phyloP scores from a whole-genome alignment of 1,140 invertebrate genomes.

The Holcopasites calliopsidis region DNA sequence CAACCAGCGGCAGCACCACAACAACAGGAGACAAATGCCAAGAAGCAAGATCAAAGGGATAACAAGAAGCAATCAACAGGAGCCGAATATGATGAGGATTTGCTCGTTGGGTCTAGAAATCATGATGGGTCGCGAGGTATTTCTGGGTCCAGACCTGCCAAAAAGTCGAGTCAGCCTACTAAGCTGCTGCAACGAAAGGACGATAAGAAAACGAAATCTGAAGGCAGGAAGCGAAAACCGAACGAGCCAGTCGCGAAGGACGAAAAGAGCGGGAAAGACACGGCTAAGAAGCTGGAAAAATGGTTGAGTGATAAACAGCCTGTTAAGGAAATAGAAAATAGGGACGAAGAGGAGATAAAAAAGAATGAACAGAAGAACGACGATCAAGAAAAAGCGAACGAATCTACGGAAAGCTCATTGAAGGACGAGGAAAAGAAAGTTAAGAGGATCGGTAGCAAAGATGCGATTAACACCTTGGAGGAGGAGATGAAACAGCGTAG shows the following conservation, averaged over 20 bases:
- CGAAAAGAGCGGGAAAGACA: conserved; percentile 84
- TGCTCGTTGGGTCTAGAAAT: conserved; percentile 78
- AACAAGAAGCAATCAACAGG: conserved; percentile 70
- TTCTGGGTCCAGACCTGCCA: conserved; percentile 75
- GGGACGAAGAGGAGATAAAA: conserved; percentile 36
- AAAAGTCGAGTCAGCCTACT: conserved; percentile 68
- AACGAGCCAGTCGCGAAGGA: conserved; percentile 77
- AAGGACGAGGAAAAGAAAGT: conserved; percentile 65
- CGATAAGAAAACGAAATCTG: conserved; percentile 74
- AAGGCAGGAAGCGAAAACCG: conserved; percentile 81
- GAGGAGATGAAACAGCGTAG: conserved; percentile 81
- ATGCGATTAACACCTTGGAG: conserved; percentile 76
- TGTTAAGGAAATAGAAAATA: conserved; percentile 36
- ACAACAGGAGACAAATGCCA: conserved; percentile 75
- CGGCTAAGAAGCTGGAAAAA: conserved; percentile 73
- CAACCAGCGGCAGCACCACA: conserved; percentile 59
- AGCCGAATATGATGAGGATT: conserved; percentile 68
- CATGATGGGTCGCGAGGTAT: conserved; percentile 79
- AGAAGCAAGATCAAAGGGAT: conserved; percentile 79
- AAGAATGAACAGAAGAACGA: conserved; percentile 74
- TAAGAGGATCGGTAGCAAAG: conserved; percentile 67
- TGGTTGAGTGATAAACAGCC: conserved; percentile 24
- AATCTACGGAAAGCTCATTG: conserved; percentile 34
- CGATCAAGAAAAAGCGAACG: conserved; percentile 74
- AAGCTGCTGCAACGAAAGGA: conserved; percentile 70